Evolutionary conservation across 1,140 invertebrate species (phyloP), one percentile per base, ranked within the genome.

Genomic region (Aphidius gifuensis): DNA sequence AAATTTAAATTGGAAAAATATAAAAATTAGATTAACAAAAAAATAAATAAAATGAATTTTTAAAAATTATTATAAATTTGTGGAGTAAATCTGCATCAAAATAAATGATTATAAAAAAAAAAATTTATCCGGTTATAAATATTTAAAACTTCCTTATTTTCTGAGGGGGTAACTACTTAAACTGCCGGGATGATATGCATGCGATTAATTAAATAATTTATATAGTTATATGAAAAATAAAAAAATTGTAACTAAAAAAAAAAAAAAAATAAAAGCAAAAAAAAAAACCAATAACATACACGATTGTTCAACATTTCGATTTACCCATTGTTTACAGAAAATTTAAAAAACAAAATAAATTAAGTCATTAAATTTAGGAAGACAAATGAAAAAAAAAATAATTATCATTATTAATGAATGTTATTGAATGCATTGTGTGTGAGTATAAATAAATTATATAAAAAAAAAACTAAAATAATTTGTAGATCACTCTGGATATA

Each of bases 131-230:
- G 23, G 23, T 32, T 32, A 32, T 32, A 32, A 16, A 16, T 16
- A 16, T 16, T 16, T 16, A 16, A 16, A 16, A 32, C 32, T 38
- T 42, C 46, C 60, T 56, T 44, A 46, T 9, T 38, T 48, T 56
- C 38, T 42, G 60, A 47, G 60, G 50, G 45, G 56, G 53, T 61
- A 61, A 32, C 60, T 61, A 61, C 60, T 61, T 56, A 61, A 61
- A 61, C 60, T 61, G 60, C 60, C 60, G 60, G 45, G 45, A 56
- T 56, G 47, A 48, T 56, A 42, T 56, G 53, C 42, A 61, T 61
- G 49, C 40, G 50, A 38, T 45, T 54, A 23, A 60, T 53, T 54
- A 45, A 46, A 46, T 21, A 40, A 48, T 40, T 47, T 38, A 45
- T 45, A 21, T 45, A 42, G 47, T 9, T 42, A 8, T 8, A 7